Evolutionary conservation across 2,797 vertebrate species (phyloP).

Genomic region (Myotis pilosus): DNA sequence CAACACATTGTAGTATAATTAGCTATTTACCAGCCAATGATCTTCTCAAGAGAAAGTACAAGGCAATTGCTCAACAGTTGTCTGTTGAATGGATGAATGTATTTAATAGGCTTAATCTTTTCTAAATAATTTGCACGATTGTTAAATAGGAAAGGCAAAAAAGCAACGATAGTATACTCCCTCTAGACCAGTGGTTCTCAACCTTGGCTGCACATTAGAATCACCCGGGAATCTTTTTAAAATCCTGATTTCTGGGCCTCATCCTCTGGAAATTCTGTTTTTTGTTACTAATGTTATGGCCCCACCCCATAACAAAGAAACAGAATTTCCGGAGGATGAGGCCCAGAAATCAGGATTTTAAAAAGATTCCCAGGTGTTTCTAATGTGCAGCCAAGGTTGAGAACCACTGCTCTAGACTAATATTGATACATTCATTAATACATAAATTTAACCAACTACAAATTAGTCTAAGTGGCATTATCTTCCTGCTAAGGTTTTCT

Average conservation of each 20-base stretch:
- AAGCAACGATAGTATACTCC: background rate
- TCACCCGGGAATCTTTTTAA: too few relatives aligned
- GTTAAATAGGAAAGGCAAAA: background rate
- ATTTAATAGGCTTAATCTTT: background rate
- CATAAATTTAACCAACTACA: background rate
- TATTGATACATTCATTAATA: background rate
- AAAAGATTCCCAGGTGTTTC: too few relatives aligned
- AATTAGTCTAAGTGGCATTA: background rate
- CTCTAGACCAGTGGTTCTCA: background rate
- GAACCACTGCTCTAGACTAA: background rate
- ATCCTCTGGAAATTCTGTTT: too few relatives aligned
- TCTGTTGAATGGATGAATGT: background rate
- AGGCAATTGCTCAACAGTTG: background rate
- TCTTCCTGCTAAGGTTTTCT: background rate
- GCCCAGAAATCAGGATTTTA: too few relatives aligned
- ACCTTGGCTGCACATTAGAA: too few relatives aligned
- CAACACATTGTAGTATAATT: background rate
- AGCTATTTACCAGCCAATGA: background rate
- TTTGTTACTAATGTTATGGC: too few relatives aligned
- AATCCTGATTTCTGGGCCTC: too few relatives aligned
- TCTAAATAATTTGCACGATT: background rate
- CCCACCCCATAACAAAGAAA: too few relatives aligned
- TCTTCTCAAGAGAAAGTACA: background rate
- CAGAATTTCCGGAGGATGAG: too few relatives aligned
- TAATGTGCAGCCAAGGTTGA: too few relatives aligned